A percentile compares a stretch with the other conserved stretches of the same genome.
Evolutionary conservation across 2,113 vertebrate genomes (phyloP).

Genomic region (Syrmaticus mikado): DNA sequence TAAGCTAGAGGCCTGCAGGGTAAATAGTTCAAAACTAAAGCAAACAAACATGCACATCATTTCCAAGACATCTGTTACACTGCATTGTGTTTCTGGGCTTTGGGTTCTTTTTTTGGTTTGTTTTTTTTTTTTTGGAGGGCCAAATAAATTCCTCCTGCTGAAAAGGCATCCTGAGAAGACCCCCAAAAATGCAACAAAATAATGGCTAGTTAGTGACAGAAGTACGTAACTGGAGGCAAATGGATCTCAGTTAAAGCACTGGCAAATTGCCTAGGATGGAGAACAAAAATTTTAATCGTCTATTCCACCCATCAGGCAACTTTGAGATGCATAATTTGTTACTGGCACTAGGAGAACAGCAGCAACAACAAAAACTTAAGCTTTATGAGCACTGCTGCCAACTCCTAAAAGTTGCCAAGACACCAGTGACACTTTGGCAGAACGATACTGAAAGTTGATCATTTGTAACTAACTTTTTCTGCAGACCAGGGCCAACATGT

Average conservation of each 20-base stretch:
- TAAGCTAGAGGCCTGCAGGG: background rate
- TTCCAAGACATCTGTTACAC: background rate
- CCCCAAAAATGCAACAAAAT: background rate
- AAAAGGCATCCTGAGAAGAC: background rate
- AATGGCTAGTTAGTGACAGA: background rate
- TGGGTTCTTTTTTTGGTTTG: too few species aligned
- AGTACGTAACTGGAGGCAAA: background rate
- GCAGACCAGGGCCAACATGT: background rate
- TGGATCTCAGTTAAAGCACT: background rate
- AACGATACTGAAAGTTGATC: background rate
- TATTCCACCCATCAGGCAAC: background rate
- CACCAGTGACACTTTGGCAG: background rate
- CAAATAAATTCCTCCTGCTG: background rate
- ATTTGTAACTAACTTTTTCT: background rate
- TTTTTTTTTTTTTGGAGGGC: background rate
- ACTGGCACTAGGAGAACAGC: background rate
- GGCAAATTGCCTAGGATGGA: background rate
- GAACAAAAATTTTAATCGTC: background rate
- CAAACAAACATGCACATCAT: background rate
- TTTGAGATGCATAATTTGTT: background rate
- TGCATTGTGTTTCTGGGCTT: too few species aligned
- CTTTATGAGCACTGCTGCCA: background rate
- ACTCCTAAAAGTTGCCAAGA: background rate
- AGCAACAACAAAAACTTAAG: background rate
- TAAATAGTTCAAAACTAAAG: background rate